Base-by-base conservation (phyloP, 2,113 vertebrate species). In the Xenopus tropicalis region DNA sequence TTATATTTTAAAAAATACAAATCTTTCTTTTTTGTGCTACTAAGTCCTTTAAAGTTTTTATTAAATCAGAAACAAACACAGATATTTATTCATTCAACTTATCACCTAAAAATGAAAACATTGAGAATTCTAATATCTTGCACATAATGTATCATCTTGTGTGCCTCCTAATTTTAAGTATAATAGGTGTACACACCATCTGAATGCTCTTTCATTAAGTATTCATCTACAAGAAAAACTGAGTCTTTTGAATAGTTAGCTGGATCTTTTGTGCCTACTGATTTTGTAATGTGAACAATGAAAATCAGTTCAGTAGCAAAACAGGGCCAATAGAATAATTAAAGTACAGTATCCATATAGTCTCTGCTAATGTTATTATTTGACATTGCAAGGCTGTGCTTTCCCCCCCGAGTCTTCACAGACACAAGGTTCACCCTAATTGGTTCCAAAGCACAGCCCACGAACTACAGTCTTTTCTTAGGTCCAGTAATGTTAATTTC, bases 371-470 rank as follows among this genome's bases (percentile, higher is more conserved):
- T 88, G 88, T 89, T 84, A 83, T 85, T 91, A 78, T 85, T 82
- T 90, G 90, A 89, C 90, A 94, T 89, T 78, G 93, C 93, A 92
- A 94, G 91, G 92, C 93, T 93, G 78, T 72, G 84, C 79, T 82
- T 83, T 71, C 72, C 88, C 91, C 89, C 91, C 85, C 37, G 91
- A 93, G 92, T 90, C 94, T 87, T 82, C 0, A 85, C 69, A 88
- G 81, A 96, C 86, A 88, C 83, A 85, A 87, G 88, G 89, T 90
- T 96, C 86, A 73, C 88, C 86, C 93, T 98, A 98, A 98, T 99
- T 98, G 96, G 96, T 93, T 98, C 94, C 96, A 95, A 90, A 95
- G 97, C 95, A 95, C 94, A 96, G 78, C 89, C 89, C 88, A 93
- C 92, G 91, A 74, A 85, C 91, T 86, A 86, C 92, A 84, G 82